A percentile compares a stretch with the other conserved stretches of the same genome.
Evolutionary conservation across 2,113 vertebrate genomes (phyloP).

Genomic region (Nymphicus hollandicus): DNA sequence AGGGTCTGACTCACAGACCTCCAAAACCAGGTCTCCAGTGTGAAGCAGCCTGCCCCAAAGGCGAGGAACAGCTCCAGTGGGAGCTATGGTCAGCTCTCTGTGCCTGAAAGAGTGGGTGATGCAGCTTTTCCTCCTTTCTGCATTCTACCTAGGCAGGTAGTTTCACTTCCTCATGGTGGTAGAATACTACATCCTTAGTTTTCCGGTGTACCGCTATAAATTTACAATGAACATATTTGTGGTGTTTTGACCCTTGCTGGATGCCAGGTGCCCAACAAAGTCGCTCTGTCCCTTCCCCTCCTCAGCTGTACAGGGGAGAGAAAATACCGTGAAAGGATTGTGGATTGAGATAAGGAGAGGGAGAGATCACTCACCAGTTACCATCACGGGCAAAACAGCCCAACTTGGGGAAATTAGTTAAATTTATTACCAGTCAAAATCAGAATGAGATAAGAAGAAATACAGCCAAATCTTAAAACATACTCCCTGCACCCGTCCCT

Average conservation of each 20-base stretch:
- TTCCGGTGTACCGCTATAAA: not conserved
- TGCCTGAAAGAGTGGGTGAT: accelerated
- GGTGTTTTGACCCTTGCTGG: not conserved
- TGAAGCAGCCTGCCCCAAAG: accelerated
- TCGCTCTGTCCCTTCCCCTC: not conserved
- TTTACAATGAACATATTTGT: not conserved
- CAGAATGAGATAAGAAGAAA: not conserved
- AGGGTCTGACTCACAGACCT: not conserved
- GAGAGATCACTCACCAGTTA: not conserved
- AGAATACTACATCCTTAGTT: not conserved
- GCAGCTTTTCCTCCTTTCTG: accelerated
- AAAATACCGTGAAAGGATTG: not conserved
- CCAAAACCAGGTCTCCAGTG: not conserved
- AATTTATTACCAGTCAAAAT: not conserved
- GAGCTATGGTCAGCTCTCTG: accelerated
- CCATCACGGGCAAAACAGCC: not conserved
- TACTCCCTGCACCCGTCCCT: not conserved
- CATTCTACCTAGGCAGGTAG: not conserved
- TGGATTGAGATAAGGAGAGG: not conserved
- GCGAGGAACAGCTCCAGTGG: not conserved
- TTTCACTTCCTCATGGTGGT: not conserved
- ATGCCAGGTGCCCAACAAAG: not conserved
- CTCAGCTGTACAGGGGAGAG: not conserved
- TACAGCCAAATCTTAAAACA: not conserved
- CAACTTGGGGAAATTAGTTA: accelerated